Base-by-base conservation (phyloP, 2,113 vertebrate genomes). In the Colaptes auratus region DNA sequence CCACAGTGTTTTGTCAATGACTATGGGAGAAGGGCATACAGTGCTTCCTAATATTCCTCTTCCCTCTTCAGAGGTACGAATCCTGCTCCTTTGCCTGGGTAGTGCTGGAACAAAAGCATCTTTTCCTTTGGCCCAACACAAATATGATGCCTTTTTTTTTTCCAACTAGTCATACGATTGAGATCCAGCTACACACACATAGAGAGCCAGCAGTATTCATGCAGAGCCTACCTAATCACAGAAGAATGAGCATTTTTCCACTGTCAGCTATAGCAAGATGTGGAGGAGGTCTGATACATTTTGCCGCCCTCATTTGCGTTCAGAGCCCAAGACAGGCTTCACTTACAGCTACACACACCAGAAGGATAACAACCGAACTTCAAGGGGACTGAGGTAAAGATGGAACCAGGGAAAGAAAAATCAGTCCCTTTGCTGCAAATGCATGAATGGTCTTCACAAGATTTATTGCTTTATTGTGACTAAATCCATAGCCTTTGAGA, bases 211-310 rank as follows among this genome's bases (percentile, higher is more conserved):
- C 3, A 84, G 46, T 5, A 42, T 63, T 31, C 58, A 2, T 1
- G 15, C 35, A 76, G 69, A 83, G 13, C 0, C 55, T n/a, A 61
- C 65, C 71, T 89, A 86, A 95, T 50, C 74, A 15, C 36, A 46
- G n/a, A 95, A 84, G 71, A 71, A 89, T 4, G 77, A 92, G 59
- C 73, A 23, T 85, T 53, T 69, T 84, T 50, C 44, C 76, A 36
- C 61, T 15, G 33, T 67, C 82, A 79, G 83, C 74, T 33, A 3
- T 2, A n/a, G 8, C 21, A 28, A 15, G 23, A 3, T 0, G 30
- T 0, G 0, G 53, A 56, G 60, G 55, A 89, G 72, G 27, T 11
- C 74, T 42, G 1, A 24, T 1, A 7, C 12, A 0, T 48, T 28
- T 64, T 56, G 39, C 58, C 5, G 0, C 55, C 67, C 48, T 33